phyloP scores from a whole-genome alignment of 2,888 invertebrate species.

The Melangyna quadrimaculata region DNA sequence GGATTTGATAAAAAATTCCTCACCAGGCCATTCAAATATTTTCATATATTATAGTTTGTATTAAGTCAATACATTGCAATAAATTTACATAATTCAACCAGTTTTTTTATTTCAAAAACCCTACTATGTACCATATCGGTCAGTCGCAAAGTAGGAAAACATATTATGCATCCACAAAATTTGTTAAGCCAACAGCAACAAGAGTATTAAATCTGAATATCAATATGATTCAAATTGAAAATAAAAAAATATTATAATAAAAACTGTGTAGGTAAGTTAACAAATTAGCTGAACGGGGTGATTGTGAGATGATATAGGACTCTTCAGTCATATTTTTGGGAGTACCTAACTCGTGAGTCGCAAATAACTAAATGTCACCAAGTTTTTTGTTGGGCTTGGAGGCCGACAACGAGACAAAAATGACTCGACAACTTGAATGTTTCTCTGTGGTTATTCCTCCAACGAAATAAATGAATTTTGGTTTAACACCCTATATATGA shows the following conservation, averaged over 20 bases:
- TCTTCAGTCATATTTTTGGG: conserved; percentile 10
- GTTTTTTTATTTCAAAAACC: neutral
- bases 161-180: conserved; percentile 4
- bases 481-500: conserved; percentile 16
- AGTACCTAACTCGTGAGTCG: conserved; percentile 3
- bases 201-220: conserved; percentile 1
- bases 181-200: neutral
- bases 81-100: neutral
- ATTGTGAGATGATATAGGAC: neutral
- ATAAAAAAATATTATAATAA: neutral
- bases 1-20: no score
- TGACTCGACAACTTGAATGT: conserved; percentile 19
- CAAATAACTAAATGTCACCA: conserved; percentile 24
- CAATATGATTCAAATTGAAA: neutral
- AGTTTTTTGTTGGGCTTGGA: conserved; percentile 1
- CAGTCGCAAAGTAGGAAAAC: conserved; percentile 1
- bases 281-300: conserved; percentile 42
- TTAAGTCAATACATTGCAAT: no score
- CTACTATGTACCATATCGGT: neutral
- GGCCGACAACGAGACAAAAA: neutral
- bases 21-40: no score
- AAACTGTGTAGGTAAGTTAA: neutral
- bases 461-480: conserved; percentile 26
- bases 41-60: no score
- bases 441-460: neutral